phyloP scores from a whole-genome alignment of 1,140 invertebrate genomes.

The Apolygus lucorum region DNA sequence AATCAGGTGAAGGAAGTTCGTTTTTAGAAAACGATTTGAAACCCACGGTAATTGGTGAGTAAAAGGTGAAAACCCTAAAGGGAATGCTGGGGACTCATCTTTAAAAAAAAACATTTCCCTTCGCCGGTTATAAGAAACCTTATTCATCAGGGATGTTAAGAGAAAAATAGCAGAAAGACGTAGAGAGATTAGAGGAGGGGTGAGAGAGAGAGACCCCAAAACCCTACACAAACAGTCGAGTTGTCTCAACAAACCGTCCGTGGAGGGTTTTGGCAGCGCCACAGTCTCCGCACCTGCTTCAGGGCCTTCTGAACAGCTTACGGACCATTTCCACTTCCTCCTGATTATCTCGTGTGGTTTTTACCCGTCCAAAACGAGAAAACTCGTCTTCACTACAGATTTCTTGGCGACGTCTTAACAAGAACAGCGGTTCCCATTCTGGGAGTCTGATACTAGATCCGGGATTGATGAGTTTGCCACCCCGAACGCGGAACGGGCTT shows the following conservation, averaged over 20 bases:
- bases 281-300: constrained; percentile 6
- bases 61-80: too few species aligned
- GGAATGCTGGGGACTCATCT: neutral
- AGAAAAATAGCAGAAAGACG: neutral
- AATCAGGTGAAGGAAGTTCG: neutral
- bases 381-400: neutral
- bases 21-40: neutral
- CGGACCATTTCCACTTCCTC: constrained; percentile 14
- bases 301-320: neutral
- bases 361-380: neutral
- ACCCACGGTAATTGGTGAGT: neutral
- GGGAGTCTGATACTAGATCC: neutral
- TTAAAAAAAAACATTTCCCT: neutral
- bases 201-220: neutral
- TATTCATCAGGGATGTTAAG: neutral
- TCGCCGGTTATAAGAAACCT: neutral
- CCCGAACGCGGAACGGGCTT: neutral
- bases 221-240: constrained; percentile 9
- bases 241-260: constrained; percentile 8
- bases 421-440: neutral
- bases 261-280: constrained; percentile 2
- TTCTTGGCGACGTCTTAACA: constrained; percentile 13
- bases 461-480: constrained; percentile 5
- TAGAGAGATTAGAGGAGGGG: neutral
- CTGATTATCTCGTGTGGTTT: constrained; percentile 3